Evolutionary conservation across 1,140 invertebrate species (phyloP).

Genomic region (Monochamus saltuarius): DNA sequence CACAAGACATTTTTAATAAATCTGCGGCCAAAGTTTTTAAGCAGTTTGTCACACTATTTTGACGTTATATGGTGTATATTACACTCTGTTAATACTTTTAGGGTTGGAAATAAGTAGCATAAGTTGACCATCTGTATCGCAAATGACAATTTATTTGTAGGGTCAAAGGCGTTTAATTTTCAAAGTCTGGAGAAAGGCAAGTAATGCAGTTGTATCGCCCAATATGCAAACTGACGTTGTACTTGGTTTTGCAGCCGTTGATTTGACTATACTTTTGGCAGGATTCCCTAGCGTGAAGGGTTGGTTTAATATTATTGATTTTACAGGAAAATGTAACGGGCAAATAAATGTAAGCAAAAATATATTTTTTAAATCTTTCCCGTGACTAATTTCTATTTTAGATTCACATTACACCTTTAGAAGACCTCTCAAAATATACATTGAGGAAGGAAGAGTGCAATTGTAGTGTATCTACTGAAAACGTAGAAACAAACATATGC

Average conservation of each 20-base stretch:
- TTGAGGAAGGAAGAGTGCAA: background rate
- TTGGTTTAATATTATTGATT: constrained; percentile 66
- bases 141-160: constrained; percentile 49
- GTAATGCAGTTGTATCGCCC: constrained; percentile 42
- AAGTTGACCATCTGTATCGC: background rate
- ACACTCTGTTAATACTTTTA: too few species aligned
- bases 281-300: constrained; percentile 58
- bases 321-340: constrained; percentile 61
- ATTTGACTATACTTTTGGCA: constrained; percentile 57
- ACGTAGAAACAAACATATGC: background rate
- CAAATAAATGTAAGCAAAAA: constrained; percentile 58
- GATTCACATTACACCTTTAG: constrained; percentile 56
- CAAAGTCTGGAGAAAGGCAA: constrained; percentile 61
- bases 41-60: too few species aligned
- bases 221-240: constrained; percentile 57
- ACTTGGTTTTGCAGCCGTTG: constrained; percentile 62
- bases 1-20: too few species aligned
- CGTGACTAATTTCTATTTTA: constrained; percentile 34
- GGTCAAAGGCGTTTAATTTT: constrained; percentile 60
- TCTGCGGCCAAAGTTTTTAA: too few species aligned
- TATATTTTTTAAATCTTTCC: constrained; percentile 12
- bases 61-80: too few species aligned
- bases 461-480: background rate
- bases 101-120: too few species aligned
- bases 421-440: constrained; percentile 47